These are phyloP conservation scores for Acromyrmex echinatior DNA, from an alignment of 1,140 invertebrate genomes.

Conservation along the genomic window DNA sequence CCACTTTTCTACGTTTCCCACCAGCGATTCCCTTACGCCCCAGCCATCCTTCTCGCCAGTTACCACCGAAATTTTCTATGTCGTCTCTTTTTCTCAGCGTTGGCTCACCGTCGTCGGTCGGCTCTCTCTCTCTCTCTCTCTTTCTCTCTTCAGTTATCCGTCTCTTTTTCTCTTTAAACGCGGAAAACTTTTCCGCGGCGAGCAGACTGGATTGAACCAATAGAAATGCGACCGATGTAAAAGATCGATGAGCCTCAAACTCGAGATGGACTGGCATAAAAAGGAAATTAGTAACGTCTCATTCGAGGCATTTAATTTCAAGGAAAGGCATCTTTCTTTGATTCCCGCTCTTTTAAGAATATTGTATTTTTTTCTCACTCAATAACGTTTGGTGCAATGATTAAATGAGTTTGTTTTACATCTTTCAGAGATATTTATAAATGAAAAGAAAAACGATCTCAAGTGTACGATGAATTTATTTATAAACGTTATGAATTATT, in stretches of 20 bases:
- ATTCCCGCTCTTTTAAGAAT: not conserved
- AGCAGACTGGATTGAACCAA: constrained; percentile 51
- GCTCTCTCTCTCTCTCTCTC: constrained; percentile 2
- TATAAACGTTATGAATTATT: not conserved
- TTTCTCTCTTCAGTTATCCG: not conserved
- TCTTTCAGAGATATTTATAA: not conserved
- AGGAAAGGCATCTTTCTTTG: constrained; percentile 1
- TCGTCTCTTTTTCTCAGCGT: constrained; percentile 54
- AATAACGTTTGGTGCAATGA: not conserved
- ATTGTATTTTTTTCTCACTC: not conserved
- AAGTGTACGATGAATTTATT: not conserved
- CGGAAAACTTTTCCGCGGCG: constrained; percentile 43
- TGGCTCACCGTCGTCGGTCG: constrained; percentile 15
- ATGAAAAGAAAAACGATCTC: not conserved
- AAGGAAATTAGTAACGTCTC: constrained; percentile 53
- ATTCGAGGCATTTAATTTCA: constrained; percentile 38
- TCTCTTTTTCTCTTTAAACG: constrained; percentile 32
- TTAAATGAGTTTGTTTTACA: not conserved
- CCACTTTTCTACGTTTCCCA: constrained; percentile 65
- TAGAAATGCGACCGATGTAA: constrained; percentile 41
- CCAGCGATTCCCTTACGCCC: not conserved
- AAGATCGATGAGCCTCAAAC: constrained; percentile 45
- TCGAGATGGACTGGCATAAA: constrained; percentile 18
- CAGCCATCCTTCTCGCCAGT: constrained; percentile 5
- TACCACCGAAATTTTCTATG: constrained; percentile 51